These are phyloP conservation scores for Cacoxenus indagator DNA, from an alignment of 2,888 invertebrate genomes.

Conservation along the genomic window DNA sequence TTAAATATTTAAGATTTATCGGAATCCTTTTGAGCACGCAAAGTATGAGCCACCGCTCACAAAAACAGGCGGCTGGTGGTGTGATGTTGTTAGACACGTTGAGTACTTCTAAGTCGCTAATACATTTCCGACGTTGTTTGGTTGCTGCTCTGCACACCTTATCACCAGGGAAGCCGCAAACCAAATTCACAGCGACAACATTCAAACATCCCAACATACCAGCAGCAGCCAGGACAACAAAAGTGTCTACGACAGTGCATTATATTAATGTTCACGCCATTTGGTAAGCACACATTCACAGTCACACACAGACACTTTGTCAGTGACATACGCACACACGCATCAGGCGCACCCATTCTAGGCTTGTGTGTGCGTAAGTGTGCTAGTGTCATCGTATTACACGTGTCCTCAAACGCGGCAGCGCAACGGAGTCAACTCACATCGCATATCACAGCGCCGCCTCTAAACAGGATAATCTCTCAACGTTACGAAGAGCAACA, in stretches of 20 bases:
- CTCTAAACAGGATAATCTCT: conserved; percentile 25
- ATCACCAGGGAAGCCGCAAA: background rate
- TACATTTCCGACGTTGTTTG: background rate
- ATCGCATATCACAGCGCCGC: conserved; percentile 10
- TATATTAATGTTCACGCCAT: conserved; percentile 23
- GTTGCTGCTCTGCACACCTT: background rate
- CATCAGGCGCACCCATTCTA: background rate
- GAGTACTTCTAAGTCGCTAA: background rate
- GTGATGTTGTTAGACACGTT: background rate
- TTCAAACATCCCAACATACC: conserved; percentile 42
- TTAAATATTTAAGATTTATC: conserved; percentile 13
- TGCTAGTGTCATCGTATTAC: conserved; percentile 12
- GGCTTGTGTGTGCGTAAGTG: background rate
- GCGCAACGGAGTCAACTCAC: no score
- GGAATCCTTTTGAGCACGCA: conserved; percentile 3
- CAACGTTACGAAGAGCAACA: conserved; percentile 26
- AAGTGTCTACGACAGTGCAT: conserved; percentile 14
- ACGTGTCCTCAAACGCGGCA: conserved; percentile 21
- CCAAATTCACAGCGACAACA: conserved; percentile 60
- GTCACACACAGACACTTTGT: background rate
- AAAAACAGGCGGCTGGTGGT: no score
- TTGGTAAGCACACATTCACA: background rate
- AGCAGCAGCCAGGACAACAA: background rate
- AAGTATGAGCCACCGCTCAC: background rate
- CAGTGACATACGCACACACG: background rate